phyloP scores from a whole-genome alignment of 2,113 vertebrate genomes.

The Archilochus colubris region DNA sequence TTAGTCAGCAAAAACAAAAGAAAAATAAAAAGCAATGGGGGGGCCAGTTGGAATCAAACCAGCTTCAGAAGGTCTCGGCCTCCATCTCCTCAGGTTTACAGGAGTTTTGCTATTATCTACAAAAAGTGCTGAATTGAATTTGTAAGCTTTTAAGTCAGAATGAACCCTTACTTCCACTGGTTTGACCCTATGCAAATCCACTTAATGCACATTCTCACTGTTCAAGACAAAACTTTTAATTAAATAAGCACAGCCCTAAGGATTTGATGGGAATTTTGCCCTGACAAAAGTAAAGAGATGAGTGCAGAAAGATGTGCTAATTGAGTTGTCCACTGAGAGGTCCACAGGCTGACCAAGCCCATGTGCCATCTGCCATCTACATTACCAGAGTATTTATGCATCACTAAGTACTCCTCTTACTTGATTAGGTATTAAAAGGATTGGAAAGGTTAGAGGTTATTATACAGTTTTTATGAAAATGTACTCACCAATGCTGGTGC shows the following conservation, averaged over 20 bases:
- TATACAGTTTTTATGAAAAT: neutral
- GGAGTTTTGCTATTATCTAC: neutral
- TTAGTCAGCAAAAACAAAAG: neutral
- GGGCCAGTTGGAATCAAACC: neutral
- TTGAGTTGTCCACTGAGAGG: neutral
- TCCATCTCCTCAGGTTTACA: neutral
- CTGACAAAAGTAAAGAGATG: neutral
- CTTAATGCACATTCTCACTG: neutral
- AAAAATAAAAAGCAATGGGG: neutral
- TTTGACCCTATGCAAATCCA: neutral
- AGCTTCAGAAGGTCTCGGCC: neutral
- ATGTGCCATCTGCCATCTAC: neutral
- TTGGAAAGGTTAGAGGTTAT: neutral
- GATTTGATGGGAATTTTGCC: neutral
- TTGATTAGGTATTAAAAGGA: neutral
- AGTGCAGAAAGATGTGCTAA: fast-evolving
- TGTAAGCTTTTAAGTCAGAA: neutral
- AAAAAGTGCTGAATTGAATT: neutral
- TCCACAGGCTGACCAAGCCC: neutral
- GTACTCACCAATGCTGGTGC: conserved; percentile 81
- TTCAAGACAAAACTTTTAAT: neutral
- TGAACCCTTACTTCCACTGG: neutral
- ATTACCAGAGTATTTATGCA: neutral
- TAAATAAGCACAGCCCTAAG: neutral
- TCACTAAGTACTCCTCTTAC: neutral